Base-by-base conservation (phyloP, 2,113 vertebrate species). In the Apteryx mantelli region DNA sequence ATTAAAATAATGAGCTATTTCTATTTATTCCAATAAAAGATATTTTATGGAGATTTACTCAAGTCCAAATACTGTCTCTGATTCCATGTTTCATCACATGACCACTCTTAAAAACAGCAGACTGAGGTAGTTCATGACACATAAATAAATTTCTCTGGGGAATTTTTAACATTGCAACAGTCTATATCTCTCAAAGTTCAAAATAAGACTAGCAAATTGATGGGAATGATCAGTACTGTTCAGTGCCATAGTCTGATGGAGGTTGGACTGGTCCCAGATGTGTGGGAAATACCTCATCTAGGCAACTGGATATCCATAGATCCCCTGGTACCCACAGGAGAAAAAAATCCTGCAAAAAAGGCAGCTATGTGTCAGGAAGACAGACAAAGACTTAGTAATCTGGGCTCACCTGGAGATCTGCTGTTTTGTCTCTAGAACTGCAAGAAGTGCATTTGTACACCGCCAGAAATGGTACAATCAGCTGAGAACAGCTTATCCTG, bases 401-500 rank as follows among this genome's bases (percentile, higher is more conserved):
- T 1, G 25, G 32, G 15, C 7, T 86, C 24, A 69, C 5, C n/a
- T 12, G 17, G 34, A 86, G 6, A 61, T 53, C 11, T 5, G 8
- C 32, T 38, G 21, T 36, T 94, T 75, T 66, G 17, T 34, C 55
- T 55, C 36, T 26, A 58, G 30, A 75, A 68, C 38, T 50, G 44
- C 55, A 77, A 0, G 3, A 76, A 85, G 44, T 34, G 63, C 13
- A 14, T 20, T 34, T 0, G 1, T 15, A 19, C 25, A 24, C 24
- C 91, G 11, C 19, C 22, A 38, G 14, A 36, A 58, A 58, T 0
- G 1, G 44, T 11, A 22, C 28, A 48, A 32, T 16, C 69, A 75
- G 53, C 63, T 63, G 42, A 60, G 44, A 80, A 42, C 17, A 46
- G 38, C 28, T 25, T 36, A 52, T 5, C 5, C 40, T 58, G 36